Percentiles rank a stretch among this genome's conserved stretches.
Evolutionary conservation across 2,113 vertebrate genomes (phyloP).

Genomic region (Rattus rattus): DNA sequence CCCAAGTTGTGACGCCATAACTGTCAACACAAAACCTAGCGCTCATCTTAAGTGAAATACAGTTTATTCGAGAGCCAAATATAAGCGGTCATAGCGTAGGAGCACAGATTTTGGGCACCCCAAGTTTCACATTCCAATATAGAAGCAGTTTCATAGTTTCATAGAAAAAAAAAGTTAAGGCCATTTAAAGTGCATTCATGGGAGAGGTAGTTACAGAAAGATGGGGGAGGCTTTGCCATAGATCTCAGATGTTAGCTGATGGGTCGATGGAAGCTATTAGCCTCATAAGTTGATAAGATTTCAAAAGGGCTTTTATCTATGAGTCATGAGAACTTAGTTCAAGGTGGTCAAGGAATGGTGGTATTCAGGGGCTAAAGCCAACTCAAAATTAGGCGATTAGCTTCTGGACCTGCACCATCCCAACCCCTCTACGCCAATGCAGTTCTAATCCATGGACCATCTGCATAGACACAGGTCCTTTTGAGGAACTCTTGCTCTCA

Average conservation of each 20-base stretch:
- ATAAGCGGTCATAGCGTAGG: background rate
- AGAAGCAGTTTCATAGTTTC: background rate
- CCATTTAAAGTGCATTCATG: background rate
- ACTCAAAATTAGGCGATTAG: background rate
- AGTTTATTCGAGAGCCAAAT: background rate
- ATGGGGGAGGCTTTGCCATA: background rate
- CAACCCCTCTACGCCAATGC: background rate
- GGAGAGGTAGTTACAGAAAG: background rate
- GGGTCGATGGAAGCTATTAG: background rate
- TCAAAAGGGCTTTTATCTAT: background rate
- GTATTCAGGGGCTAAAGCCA: background rate
- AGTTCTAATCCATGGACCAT: background rate
- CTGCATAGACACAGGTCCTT: background rate
- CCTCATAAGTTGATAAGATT: background rate
- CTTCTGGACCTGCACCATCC: background rate
- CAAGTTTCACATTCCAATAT: too few species aligned
- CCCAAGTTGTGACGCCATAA: background rate
- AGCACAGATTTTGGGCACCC: background rate
- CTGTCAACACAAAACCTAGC: background rate
- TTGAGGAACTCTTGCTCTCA: background rate
- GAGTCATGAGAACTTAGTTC: background rate
- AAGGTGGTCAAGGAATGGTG: background rate
- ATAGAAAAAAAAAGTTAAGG: background rate
- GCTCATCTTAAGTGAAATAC: background rate
- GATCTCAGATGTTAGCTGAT: background rate